phyloP scores from a whole-genome alignment of 2,888 invertebrate species.

The Eugnorisma glareosa region DNA sequence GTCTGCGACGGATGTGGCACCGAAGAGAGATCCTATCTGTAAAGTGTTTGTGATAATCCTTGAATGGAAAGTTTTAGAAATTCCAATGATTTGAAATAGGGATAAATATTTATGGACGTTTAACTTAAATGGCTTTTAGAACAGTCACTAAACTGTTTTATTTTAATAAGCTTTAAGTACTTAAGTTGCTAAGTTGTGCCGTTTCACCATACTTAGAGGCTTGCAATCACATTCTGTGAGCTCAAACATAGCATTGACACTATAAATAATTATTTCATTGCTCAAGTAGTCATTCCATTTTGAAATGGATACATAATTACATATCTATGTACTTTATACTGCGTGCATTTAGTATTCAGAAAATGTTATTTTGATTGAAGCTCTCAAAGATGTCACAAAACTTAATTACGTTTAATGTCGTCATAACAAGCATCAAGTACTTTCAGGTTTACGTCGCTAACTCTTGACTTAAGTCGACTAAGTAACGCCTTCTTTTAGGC shows the following conservation, averaged over 20 bases:
- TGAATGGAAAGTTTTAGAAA: conserved; percentile 51
- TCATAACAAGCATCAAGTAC: conserved; percentile 9
- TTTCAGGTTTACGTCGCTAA: conserved; percentile 1
- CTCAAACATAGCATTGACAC: neutral
- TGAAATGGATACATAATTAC: neutral
- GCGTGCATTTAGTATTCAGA: neutral
- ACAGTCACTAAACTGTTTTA: neutral
- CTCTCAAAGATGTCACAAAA: conserved; percentile 1
- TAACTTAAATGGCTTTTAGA: conserved; percentile 11
- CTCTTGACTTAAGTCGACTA: conserved; percentile 50
- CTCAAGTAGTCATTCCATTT: conserved; percentile 1
- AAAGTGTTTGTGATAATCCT: conserved; percentile 54
- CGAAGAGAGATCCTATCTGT: conserved; percentile 61
- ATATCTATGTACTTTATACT: neutral
- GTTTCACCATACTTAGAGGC: conserved; percentile 4
- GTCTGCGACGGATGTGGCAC: conserved; percentile 68
- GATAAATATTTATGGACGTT: conserved; percentile 41
- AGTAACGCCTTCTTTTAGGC: conserved; percentile 56
- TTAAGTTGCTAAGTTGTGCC: conserved; percentile 3
- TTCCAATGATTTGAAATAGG: conserved; percentile 36
- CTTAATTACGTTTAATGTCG: conserved; percentile 9
- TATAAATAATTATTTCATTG: neutral
- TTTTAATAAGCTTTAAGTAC: neutral
- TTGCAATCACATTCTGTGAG: conserved; percentile 1
- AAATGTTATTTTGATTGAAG: conserved; percentile 1